Evolutionary conservation across 2,797 vertebrate genomes (phyloP), one percentile per base, ranked within the genome.

Genomic region (Meriones psammophilus): DNA sequence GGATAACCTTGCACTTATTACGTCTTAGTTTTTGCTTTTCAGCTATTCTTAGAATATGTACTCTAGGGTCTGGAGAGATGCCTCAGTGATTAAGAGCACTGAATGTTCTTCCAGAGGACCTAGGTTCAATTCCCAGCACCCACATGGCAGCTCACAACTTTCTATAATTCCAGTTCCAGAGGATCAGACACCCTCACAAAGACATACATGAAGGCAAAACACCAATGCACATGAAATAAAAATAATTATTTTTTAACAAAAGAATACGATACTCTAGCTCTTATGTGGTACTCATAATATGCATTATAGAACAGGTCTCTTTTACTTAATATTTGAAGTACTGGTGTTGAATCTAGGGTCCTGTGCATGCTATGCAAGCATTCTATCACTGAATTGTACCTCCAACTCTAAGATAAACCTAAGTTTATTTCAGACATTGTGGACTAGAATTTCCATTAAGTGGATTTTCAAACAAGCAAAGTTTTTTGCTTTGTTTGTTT

Each of bases 1-100:
- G 77, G 30, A 77, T 71, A 54, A 46, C 30, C 46, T 85, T 79
- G 12, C 28, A 78, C 22, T 78, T 54, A 14, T 3, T 42, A 77
- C 26, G 50, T 77, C 87, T 62, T 36, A 58, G 30, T 79, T 56
- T 79, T n/a, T 56, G 33, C 77, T 79, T 56, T 80, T n/a, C 9
- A 30, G 15, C 69, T 92, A 89, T 64, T 91, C 46, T 91, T 84
- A 77, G 88, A 89, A 58, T 91, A 62, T 62, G 79, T 62, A 62
- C 54, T 66, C 50, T 50, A 5, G 9, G 50, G 5, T 50, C 50
- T 50, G 50, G 50, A 50, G 50, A 50, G 50, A 50, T 50, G 50
- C 8, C 50, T 50, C 50, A 50, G 50, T 50, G 50, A 10, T 50
- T 50, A 50, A 50, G 50, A 50, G 50, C 50, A 50, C 50, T 50